Base-by-base conservation (phyloP, 2,113 vertebrate genomes). In the Ia io region DNA sequence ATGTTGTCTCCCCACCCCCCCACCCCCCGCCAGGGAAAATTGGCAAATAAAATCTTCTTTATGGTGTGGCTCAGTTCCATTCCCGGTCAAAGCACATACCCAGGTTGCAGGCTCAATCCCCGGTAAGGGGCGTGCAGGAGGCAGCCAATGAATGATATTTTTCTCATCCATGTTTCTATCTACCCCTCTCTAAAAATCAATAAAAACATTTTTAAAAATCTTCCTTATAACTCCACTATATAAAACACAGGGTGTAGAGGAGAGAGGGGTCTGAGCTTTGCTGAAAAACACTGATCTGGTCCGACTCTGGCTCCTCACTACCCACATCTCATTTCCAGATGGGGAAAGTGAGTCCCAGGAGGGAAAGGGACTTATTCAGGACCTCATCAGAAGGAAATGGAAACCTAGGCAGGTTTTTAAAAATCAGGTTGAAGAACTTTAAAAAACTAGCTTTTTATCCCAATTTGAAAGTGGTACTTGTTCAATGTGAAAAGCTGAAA, bases 11-110 rank as follows among this genome's bases (percentile, higher is more conserved):
- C 51, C 2, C 51, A 17, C 6, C 18, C 18, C 51, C 3, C 17
- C 51, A 5, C 20, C 1, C 2, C 51, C 18, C 80, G 88, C 18
- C 80, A 91, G 28, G 40, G 8, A 71, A 93, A 56, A 88, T 1
- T 16, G 56, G 56, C 76, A 73, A 93, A 88, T 63, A 71, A 63
- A 92, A 80, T 74, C 42, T 87, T 94, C 49, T 82, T 78, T 83
- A 6, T 51, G 59, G 59, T 28, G 23, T 61, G 59, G 23, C 56
- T 59, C 56, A 59, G 10, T 61, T 61, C 59, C 59, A 61, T 61
- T 61, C 25, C 25, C 8, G 3, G 25, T 61, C 25, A 61, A 59
- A 61, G 59, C 23, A 61, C 59, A 61, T 61, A 28, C 59, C 59
- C 59, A 61, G 59, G 4, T 28, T 61, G 4, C 0, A 3, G 22